phyloP scores from a whole-genome alignment of 2,888 invertebrate genomes.

The Cephus rjabovi region DNA sequence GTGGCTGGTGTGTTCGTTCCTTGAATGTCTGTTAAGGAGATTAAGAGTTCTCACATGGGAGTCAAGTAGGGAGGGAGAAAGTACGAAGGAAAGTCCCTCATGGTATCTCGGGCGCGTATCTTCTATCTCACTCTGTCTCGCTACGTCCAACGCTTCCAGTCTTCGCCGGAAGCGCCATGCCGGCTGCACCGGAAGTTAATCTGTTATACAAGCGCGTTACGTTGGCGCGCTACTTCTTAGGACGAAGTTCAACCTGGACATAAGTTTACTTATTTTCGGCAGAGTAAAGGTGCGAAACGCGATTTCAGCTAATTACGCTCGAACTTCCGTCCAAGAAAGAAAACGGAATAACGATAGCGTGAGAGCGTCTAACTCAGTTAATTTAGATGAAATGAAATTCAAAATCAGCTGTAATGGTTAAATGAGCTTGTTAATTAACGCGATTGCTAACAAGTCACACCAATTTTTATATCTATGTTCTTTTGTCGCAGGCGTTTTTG shows the following conservation, averaged over 20 bases:
- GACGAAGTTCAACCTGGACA: neutral
- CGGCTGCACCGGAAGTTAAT: conserved; percentile 5
- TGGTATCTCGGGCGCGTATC: neutral
- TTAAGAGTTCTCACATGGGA: neutral
- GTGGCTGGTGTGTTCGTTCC: neutral
- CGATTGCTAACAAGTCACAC: neutral
- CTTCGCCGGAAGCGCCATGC: conserved; percentile 5
- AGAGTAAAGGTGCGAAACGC: neutral
- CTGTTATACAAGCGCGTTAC: conserved; percentile 8
- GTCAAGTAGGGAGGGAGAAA: neutral
- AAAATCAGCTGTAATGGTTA: neutral
- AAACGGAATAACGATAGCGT: neutral
- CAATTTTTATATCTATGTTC: neutral
- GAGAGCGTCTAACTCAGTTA: neutral
- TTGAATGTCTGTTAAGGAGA: neutral
- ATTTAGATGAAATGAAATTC: neutral
- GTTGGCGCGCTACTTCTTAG: neutral
- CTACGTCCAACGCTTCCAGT: neutral
- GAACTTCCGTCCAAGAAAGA: neutral
- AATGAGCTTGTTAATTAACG: neutral
- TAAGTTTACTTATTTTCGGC: neutral
- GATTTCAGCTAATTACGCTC: neutral
- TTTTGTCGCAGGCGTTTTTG: neutral
- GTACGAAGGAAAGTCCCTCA: neutral
- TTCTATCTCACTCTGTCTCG: neutral